Evolutionary conservation across 2,113 vertebrate genomes (phyloP), one percentile per base, ranked within the genome.

Genomic region (Lonchura striata): DNA sequence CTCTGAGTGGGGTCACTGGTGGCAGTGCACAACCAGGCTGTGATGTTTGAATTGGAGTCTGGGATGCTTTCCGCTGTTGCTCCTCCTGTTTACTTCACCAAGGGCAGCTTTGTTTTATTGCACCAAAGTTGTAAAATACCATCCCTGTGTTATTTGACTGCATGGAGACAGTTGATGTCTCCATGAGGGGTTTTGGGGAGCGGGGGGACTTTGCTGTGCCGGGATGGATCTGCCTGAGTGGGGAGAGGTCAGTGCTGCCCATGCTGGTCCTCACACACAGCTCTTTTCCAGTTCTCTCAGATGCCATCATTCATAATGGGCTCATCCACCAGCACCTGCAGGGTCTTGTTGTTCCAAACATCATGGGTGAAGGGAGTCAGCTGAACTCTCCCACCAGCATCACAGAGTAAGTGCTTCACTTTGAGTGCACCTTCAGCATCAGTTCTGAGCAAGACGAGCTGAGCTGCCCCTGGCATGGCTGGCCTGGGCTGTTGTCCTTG

Each of bases 271-370:
- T 95, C 64, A 95, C 0, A 0, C 64, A 27, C 28, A 20, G 64
- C 18, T 81, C 27, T 96, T 64, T 89, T 92, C 27, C 95, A 97
- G 97, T 70, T 47, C 79, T 97, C 41, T 69, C 80, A 1, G 37
- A 81, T 21, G 60, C 76, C 65, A 70, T 97, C 2, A 54, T 94
- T 11, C 37, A n/a, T 4, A 72, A 50, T 0, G 80, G 81, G 30
- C 92, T 96, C 13, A 82, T 97, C 37, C 60, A 88, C 54, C 75
- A 63, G 47, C 82, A 96, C 47, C 56, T 97, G 57, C 82, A 89
- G 82, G 88, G 69, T 24, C 74, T 97, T 0, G 53, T 86, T 86
- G 17, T 97, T 37, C 92, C 96, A 7, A 92, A 87, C 92, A 93
- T 97, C 74, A 20, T 93, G 94, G 53, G 89, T 23, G 82, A 91